phyloP scores from a whole-genome alignment of 2,113 vertebrate genomes.

The Amblyornis subalaris region DNA sequence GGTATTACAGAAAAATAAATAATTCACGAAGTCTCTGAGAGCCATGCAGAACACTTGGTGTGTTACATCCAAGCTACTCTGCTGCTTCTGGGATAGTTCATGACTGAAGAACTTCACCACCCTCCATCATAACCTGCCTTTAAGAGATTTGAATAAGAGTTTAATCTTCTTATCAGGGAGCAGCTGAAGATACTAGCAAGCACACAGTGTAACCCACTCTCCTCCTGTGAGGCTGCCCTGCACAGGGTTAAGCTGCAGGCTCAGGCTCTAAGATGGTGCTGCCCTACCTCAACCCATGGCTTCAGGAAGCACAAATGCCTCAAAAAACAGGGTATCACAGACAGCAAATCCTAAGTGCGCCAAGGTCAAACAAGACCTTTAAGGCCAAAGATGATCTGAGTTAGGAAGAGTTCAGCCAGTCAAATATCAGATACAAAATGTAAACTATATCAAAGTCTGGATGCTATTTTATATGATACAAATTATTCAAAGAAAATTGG shows the following conservation, averaged over 20 bases:
- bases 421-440: neutral
- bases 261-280: neutral
- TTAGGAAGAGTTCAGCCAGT: neutral
- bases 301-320: neutral
- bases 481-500: neutral
- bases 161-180: constrained; percentile 14
- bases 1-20: neutral
- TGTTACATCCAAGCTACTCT: neutral
- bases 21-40: neutral
- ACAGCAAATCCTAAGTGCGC: neutral
- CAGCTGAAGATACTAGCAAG: neutral
- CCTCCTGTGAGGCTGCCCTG: neutral
- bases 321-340: neutral
- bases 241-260: neutral
- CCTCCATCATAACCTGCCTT: neutral
- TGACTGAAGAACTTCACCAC: neutral
- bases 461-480: neutral
- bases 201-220: neutral
- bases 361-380: neutral
- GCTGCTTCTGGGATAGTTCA: neutral
- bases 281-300: fast-evolving
- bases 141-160: neutral
- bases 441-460: neutral
- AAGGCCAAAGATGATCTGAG: neutral
- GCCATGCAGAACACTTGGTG: fast-evolving